Percentiles rank a stretch among this genome's conserved stretches.
Evolutionary conservation across 2,797 vertebrate species (phyloP).

Genomic region (Channallabes apus): DNA sequence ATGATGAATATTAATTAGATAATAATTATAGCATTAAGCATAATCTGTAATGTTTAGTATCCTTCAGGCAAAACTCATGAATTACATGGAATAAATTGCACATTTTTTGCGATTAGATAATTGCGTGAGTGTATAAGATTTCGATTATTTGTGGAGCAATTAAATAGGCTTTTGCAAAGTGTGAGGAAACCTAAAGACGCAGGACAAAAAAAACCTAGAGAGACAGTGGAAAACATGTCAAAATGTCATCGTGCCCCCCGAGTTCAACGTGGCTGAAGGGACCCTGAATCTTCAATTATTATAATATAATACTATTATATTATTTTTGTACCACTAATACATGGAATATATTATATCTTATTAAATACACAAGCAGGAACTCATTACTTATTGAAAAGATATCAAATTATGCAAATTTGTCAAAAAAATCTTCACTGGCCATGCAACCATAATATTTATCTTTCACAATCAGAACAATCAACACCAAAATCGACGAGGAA

Average conservation of each 20-base stretch:
- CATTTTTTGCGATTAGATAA: too few relatives aligned
- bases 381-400: neutral
- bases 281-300: neutral
- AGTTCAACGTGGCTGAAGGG: too few relatives aligned
- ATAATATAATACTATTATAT: neutral
- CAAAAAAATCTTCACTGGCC: neutral
- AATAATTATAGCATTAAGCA: too few relatives aligned
- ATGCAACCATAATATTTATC: neutral
- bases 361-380: neutral
- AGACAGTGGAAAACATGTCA: neutral
- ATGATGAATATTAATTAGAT: too few relatives aligned
- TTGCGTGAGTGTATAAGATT: too few relatives aligned
- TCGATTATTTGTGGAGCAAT: too few relatives aligned
- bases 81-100: too few relatives aligned
- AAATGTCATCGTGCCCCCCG: neutral
- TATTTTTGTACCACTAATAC: neutral
- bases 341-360: neutral
- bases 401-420: neutral
- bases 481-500: neutral
- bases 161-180: neutral
- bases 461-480: neutral
- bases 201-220: neutral
- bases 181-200: neutral
- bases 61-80: too few relatives aligned
- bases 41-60: too few relatives aligned